Evolutionary conservation across 1,140 invertebrate genomes (phyloP).

Genomic region (Mamestra configurata): DNA sequence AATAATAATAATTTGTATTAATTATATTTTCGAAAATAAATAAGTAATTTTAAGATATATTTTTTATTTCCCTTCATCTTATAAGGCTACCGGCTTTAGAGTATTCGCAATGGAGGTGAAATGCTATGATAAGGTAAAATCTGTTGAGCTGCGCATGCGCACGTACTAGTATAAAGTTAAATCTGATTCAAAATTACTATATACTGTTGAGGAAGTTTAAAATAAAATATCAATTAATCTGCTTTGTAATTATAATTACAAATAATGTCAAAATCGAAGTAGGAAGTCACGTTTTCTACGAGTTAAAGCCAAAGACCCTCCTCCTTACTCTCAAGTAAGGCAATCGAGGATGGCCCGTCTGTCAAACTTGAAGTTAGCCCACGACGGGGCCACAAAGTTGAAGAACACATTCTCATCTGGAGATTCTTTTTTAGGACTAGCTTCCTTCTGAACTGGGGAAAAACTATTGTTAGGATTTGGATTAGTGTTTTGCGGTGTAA

Average conservation of each 20-base stretch:
- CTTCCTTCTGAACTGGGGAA: slow-evolving; percentile 72
- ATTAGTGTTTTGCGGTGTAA: slow-evolving; percentile 81
- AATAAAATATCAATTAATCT: slow-evolving; percentile 36
- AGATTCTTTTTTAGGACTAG: slow-evolving; percentile 55
- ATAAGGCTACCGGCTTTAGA: too few relatives aligned
- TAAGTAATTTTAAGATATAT: neutral
- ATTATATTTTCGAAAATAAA: neutral
- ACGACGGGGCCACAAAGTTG: slow-evolving; percentile 88
- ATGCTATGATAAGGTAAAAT: too few relatives aligned
- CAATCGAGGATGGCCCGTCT: slow-evolving; percentile 88
- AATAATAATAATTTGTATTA: neutral
- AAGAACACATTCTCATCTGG: slow-evolving; percentile 61
- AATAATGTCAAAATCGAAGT: slow-evolving; percentile 36
- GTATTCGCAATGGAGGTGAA: too few relatives aligned
- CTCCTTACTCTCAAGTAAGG: slow-evolving; percentile 71
- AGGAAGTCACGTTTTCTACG: slow-evolving; percentile 4
- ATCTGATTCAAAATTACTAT: neutral
- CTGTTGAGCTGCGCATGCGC: too few relatives aligned
- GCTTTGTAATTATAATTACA: slow-evolving; percentile 45
- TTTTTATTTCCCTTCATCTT: too few relatives aligned
- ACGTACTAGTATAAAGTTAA: too few relatives aligned
- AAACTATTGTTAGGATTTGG: slow-evolving; percentile 56
- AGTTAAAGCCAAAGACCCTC: slow-evolving; percentile 4
- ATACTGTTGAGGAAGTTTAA: neutral
- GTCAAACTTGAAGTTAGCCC: slow-evolving; percentile 90